Evolutionary conservation across 2,113 vertebrate genomes (phyloP).

Genomic region (Ammodytes marinus): DNA sequence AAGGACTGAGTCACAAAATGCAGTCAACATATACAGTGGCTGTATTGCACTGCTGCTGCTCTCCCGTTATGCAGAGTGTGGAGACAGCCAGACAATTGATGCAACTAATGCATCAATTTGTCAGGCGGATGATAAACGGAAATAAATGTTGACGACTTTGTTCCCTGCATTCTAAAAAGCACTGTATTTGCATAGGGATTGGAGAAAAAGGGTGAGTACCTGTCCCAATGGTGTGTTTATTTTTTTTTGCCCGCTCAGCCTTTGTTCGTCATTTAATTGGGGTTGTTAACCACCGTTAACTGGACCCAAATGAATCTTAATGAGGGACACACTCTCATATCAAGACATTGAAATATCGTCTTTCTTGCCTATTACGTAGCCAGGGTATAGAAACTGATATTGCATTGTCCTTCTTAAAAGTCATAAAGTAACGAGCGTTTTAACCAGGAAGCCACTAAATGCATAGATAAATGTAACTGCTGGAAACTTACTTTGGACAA

Average conservation of each 20-base stretch:
- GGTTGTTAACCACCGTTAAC: slow-evolving; percentile 54
- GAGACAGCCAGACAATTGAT: slow-evolving; percentile 12
- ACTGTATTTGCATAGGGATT: slow-evolving; percentile 34
- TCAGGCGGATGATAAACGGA: slow-evolving; percentile 21
- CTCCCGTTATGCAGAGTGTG: slow-evolving; percentile 11
- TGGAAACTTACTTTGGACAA: background rate
- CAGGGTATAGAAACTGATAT: slow-evolving; percentile 4
- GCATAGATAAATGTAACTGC: background rate
- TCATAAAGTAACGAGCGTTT: background rate
- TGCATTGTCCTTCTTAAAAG: slow-evolving; percentile 7
- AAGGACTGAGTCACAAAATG: slow-evolving; percentile 8
- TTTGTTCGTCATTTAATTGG: slow-evolving; percentile 60
- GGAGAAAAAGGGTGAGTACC: slow-evolving; percentile 18
- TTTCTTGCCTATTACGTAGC: slow-evolving; percentile 1
- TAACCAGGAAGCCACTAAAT: background rate
- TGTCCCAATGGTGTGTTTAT: slow-evolving; percentile 44
- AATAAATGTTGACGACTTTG: slow-evolving; percentile 17
- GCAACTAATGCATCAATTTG: slow-evolving; percentile 11
- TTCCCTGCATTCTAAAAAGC: slow-evolving; percentile 12
- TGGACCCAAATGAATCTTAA: slow-evolving; percentile 54
- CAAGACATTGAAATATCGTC: slow-evolving; percentile 20
- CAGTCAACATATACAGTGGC: background rate
- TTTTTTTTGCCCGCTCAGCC: slow-evolving; percentile 31
- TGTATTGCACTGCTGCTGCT: background rate
- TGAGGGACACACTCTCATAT: slow-evolving; percentile 47